Conservation (phyloP, 2,113 vertebrate species). For the Sclerurus mexicanus region DNA sequence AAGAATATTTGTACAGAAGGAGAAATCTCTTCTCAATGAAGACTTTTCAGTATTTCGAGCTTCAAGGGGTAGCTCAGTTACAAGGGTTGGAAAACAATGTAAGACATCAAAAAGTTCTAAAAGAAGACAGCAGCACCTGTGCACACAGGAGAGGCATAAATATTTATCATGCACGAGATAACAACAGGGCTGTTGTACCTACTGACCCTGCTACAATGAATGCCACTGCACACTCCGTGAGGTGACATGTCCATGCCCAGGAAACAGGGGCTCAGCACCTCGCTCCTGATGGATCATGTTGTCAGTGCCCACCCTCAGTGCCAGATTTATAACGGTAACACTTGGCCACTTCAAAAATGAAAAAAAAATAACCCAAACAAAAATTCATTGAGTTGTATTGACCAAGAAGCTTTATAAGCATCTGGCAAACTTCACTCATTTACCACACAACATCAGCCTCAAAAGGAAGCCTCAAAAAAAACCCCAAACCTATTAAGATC, state of each 20-base stretch:
- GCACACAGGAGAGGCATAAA: neutral
- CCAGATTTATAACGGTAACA: neutral
- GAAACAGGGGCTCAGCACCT: neutral
- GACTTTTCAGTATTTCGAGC: neutral
- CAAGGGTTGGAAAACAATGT: neutral
- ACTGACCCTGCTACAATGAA: neutral
- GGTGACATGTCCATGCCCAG: neutral
- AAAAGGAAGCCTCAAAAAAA: neutral
- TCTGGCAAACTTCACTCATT: neutral
- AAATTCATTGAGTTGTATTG: neutral
- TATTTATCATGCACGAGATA: neutral
- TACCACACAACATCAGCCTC: neutral
- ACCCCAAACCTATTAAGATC: fast-evolving
- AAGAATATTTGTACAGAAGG: neutral
- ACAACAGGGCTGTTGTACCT: neutral
- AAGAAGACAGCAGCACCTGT: neutral
- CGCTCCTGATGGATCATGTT: neutral
- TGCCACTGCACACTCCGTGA: neutral
- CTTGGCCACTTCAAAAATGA: neutral
- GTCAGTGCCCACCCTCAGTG: neutral
- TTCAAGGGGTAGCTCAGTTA: neutral
- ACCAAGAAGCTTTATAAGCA: neutral
- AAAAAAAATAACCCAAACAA: neutral
- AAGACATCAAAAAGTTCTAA: neutral
- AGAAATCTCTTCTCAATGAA: neutral